Base-by-base conservation (phyloP, 2,888 invertebrate genomes). In the Diadegma fenestrale region DNA sequence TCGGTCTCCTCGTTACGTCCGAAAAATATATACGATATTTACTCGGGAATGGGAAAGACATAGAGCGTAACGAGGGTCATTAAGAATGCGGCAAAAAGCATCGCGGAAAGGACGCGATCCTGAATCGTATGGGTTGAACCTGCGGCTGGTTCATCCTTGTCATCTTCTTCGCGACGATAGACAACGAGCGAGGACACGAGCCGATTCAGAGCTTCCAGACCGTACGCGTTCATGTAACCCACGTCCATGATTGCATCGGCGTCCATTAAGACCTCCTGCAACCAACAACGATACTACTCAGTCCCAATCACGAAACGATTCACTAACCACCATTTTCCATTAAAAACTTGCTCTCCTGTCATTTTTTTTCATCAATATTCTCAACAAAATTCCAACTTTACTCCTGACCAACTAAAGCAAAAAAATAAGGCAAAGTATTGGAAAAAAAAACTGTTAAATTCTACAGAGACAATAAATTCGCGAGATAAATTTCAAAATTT, bases 31-130 rank as follows among this genome's bases (percentile, higher is more conserved):
- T 14, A 17, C 48, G 43, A 66, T 58, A 41, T 88, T 92, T 93
- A 95, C 87, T 94, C 93, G 69, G 95, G 94, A 80, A 95, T 92
- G 76, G 95, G 95, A 91, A 94, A 95, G 73, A 93, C 88, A 88
- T 94, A 93, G 87, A 95, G 94, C 88, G 95, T 90, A 89, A 92
- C 93, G 89, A 95, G 89, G 86, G 94, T 94, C 83, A 93, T 91
- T 88, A 95, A 91, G 92, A 95, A 95, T 91, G 94, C 93, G 89
- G 94, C 89, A 87, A 93, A 90, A 91, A 93, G 92, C 90, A 91
- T 90, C 89, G 90, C 91, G 89, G 94, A 93, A 84, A 93, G 88
- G 88, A 92, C 90, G 88, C 90, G 92, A 87, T 93, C 93, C 91
- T 93, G 91, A 92, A 92, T 91, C 88, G 91, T 92, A 91, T 89